A percentile compares a stretch with the other conserved stretches of the same genome.
Conservation (phyloP, 2,888 invertebrate species). For the Drosophila pseudotalamancana region DNA sequence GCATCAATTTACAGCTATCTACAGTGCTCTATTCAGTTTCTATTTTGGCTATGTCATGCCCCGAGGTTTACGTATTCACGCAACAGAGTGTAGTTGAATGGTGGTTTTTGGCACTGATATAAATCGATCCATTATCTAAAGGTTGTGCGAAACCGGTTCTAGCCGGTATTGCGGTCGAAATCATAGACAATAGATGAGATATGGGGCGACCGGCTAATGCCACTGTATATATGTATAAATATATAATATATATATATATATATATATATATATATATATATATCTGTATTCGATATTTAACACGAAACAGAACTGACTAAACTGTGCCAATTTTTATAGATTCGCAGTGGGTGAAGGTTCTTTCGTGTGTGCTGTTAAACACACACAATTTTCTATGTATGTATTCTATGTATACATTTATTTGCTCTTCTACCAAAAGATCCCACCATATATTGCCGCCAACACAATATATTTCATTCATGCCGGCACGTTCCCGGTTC, state of each 20-base stretch:
- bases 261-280: too few relatives aligned
- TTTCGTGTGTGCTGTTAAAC: slow-evolving; percentile 26
- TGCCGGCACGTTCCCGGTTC: slow-evolving; percentile 21
- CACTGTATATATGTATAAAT: slow-evolving; percentile 42
- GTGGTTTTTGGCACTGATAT: slow-evolving; percentile 30
- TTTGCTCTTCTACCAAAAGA: neutral
- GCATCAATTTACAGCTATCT: slow-evolving; percentile 28
- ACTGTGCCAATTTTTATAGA: slow-evolving; percentile 62
- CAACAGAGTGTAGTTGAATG: slow-evolving; percentile 12
- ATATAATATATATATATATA: too few relatives aligned
- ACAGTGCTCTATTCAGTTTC: neutral
- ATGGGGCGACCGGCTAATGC: slow-evolving; percentile 15
- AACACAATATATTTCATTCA: slow-evolving; percentile 50
- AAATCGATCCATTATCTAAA: slow-evolving; percentile 48
- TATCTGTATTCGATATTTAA: slow-evolving; percentile 22
- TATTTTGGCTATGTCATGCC: slow-evolving; percentile 27
- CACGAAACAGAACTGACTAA: slow-evolving; percentile 21
- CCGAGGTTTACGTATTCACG: slow-evolving; percentile 19
- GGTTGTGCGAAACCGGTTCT: slow-evolving; percentile 32
- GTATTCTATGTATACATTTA: neutral
- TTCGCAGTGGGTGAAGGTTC: slow-evolving; percentile 68
- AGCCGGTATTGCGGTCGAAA: slow-evolving; percentile 11
- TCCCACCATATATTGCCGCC: neutral
- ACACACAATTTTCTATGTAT: neutral
- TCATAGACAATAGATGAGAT: slow-evolving; percentile 12